Evolutionary conservation across 2,797 vertebrate species (phyloP).

Genomic region (Ctenopoma multispine): DNA sequence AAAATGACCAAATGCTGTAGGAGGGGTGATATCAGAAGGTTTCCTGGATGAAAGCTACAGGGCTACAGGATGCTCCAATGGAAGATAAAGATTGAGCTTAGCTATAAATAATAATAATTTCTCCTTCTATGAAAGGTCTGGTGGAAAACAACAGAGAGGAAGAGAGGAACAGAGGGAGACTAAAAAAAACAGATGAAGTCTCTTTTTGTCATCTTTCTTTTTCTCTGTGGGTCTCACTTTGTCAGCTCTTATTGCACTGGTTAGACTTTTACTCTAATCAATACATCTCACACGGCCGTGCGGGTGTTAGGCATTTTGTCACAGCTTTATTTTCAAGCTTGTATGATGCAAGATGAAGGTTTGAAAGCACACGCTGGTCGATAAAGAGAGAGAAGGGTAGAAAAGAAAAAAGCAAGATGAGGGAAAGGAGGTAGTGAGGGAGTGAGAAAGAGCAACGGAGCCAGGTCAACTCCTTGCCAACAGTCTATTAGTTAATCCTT

Average conservation of each 20-base stretch:
- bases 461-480: slow-evolving; percentile 63
- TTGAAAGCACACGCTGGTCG: slow-evolving; percentile 13
- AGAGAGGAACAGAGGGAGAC: slow-evolving; percentile 23
- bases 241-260: slow-evolving; percentile 4
- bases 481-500: slow-evolving; percentile 80
- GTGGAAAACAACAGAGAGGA: slow-evolving; percentile 29
- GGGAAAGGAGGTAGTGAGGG: not conserved
- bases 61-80: slow-evolving; percentile 25
- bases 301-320: not conserved
- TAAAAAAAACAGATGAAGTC: not conserved
- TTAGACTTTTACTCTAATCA: slow-evolving; percentile 6
- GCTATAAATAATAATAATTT: slow-evolving; percentile 43
- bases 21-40: slow-evolving; percentile 23
- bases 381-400: slow-evolving; percentile 11
- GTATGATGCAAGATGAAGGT: not conserved
- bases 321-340: not conserved
- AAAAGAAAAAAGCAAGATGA: slow-evolving; percentile 20
- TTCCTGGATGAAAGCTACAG: slow-evolving; percentile 33
- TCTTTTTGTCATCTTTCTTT: slow-evolving; percentile 1
- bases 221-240: not conserved
- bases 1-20: slow-evolving; percentile 8
- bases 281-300: slow-evolving; percentile 12
- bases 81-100: slow-evolving; percentile 39
- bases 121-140: slow-evolving; percentile 30
- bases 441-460: slow-evolving; percentile 19